These are phyloP conservation scores for Heliconius congener DNA, from an alignment of 1,140 invertebrate genomes.

Conservation along the genomic window DNA sequence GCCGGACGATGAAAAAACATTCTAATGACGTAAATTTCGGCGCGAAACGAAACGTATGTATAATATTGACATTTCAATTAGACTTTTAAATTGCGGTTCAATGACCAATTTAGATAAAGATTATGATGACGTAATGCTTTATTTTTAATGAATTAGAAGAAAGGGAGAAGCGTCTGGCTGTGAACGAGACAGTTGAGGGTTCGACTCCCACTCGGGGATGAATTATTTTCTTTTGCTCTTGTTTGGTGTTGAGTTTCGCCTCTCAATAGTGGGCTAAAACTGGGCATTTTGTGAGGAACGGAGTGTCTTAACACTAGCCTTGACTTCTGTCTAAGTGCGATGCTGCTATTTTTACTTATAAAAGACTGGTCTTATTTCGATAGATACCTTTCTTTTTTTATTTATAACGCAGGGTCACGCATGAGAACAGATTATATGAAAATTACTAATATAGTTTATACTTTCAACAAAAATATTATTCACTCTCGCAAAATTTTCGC, in stretches of 20 bases:
- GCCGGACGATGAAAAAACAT: constrained; percentile 18
- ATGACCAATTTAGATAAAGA: not conserved
- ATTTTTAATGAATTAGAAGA: too few relatives aligned
- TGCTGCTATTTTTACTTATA: not conserved
- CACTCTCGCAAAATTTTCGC: not conserved
- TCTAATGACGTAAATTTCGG: constrained; percentile 21
- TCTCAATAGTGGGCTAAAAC: too few relatives aligned
- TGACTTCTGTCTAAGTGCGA: too few relatives aligned
- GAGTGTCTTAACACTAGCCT: too few relatives aligned
- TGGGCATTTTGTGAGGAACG: too few relatives aligned
- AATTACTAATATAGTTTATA: not conserved
- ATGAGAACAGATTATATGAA: not conserved
- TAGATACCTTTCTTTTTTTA: too few relatives aligned
- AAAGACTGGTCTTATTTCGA: not conserved
- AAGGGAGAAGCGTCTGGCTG: too few relatives aligned
- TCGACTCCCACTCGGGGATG: too few relatives aligned
- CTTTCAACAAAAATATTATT: not conserved
- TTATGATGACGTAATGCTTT: not conserved
- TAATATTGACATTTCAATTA: constrained; percentile 18
- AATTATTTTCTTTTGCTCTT: too few relatives aligned
- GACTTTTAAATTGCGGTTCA: constrained; percentile 18
- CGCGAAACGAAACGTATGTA: constrained; percentile 11
- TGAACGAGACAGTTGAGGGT: too few relatives aligned
- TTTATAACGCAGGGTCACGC: not conserved
- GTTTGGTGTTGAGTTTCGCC: not conserved